Evolutionary conservation across 37 sponge, comb jelly and placozoan genomes (phyloP).

Genomic region (Amphimedon queenslandica): DNA sequence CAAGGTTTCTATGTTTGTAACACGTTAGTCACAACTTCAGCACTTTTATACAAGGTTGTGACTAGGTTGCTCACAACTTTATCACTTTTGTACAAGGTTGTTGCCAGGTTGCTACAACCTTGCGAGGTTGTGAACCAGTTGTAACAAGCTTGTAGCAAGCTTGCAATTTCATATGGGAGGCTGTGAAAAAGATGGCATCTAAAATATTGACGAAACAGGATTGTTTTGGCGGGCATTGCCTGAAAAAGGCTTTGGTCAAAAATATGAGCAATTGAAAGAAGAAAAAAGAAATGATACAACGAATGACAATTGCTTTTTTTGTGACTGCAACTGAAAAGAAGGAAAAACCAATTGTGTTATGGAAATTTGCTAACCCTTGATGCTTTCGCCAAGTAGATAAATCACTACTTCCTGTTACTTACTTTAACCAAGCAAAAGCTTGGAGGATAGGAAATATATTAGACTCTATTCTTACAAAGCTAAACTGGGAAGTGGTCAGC

Average conservation of each 20-base stretch:
- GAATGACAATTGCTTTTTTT: conserved; percentile 7
- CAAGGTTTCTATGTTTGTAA: no score
- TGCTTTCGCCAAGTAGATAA: conserved; percentile 9
- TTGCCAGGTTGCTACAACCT: no score
- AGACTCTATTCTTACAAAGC: conserved; percentile 7
- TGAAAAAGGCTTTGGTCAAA: conserved; percentile 3
- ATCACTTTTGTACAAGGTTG: no score
- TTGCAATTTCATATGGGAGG: no score
- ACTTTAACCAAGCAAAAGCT: conserved; percentile 25
- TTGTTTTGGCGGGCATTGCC: no score
- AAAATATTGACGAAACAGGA: no score
- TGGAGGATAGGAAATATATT: conserved; percentile 24
- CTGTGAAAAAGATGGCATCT: no score
- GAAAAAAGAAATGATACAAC: conserved; percentile 2
- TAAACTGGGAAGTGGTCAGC: conserved; percentile 4
- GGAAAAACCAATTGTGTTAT: not conserved
- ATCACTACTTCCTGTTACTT: conserved; percentile 15
- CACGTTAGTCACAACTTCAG: no score
- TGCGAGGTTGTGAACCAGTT: no score
- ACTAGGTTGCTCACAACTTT: no score
- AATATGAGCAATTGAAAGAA: conserved; percentile 1
- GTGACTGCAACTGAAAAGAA: conserved; percentile 15
- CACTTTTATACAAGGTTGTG: no score
- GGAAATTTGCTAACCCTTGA: conserved; percentile 11
- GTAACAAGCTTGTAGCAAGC: no score